These are phyloP conservation scores for Holcopasites calliopsidis DNA, from an alignment of 1,140 invertebrate species.

Conservation along the genomic window DNA sequence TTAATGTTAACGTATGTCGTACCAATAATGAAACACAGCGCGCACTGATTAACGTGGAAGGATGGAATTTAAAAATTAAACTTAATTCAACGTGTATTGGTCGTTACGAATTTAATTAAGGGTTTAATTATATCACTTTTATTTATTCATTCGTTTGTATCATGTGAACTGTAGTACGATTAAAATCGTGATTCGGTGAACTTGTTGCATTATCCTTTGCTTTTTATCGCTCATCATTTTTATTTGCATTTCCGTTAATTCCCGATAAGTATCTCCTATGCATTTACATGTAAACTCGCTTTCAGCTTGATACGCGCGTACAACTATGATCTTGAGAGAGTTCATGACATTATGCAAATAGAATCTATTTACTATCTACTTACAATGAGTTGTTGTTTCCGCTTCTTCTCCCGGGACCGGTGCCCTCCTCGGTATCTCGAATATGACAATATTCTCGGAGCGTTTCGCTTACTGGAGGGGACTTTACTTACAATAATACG, in stretches of 20 bases:
- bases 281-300: background rate
- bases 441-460: background rate
- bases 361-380: slow-evolving; percentile 23
- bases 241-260: slow-evolving; percentile 3
- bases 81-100: no score
- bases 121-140: no score
- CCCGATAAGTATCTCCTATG: background rate
- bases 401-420: background rate
- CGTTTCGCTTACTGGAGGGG: background rate
- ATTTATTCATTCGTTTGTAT: background rate
- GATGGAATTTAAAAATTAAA: no score
- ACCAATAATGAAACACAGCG: background rate
- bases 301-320: background rate
- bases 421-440: background rate
- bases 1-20: background rate
- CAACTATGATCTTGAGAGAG: background rate
- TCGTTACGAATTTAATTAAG: no score
- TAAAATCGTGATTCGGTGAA: background rate
- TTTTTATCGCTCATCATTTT: background rate
- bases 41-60: background rate
- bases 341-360: slow-evolving; percentile 37
- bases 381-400: slow-evolving; percentile 23
- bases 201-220: slow-evolving; percentile 15
- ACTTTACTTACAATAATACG: background rate
- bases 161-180: no score